Evolutionary conservation across 2,888 invertebrate species (phyloP), one percentile per base, ranked within the genome.

Genomic region (Lobophora halterata): DNA sequence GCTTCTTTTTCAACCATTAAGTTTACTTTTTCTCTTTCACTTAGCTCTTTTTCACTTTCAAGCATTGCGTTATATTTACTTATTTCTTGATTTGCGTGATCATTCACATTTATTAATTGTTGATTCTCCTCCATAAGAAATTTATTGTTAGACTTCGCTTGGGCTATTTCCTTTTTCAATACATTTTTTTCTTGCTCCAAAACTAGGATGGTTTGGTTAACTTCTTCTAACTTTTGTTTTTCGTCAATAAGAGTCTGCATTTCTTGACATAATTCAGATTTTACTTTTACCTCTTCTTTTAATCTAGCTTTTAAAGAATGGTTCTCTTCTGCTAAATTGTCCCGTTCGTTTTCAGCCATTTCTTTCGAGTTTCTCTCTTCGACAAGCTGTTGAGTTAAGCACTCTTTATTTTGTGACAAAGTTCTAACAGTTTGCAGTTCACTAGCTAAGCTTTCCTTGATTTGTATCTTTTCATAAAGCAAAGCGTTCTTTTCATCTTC

Each of bases 331-430:
- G 31, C 14, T 23, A 54, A 30, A 14, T 51, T 55, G 14, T 57
- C 52, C 23, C 59, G 65, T 51, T 71, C 71, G 24, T 64, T 62
- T 31, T 69, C 66, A 1, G 49, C 47, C 25, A 66, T 46, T 33
- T 68, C 54, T 40, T 58, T 65, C 0, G 52, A 45, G 3, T 60
- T 53, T 47, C 55, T 64, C 36, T 73, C 71, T 54, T 72, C 70
- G 0, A 62, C 38, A 12, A 71, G 42, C 18, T 71, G 61, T 37
- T 68, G 65, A 1, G 60, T 60, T 3, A 76, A 56, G 46, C 58
- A 63, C 41, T 70, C 64, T 36, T 63, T 71, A 33, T 64, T 56
- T 38, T 65, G 52, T 16, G 47, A 26, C 16, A 52, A 41, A 39
- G 18, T 41, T 19, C 43, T 43, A 6, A 45, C 43, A 6, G 48